Conservation (phyloP, 2,797 vertebrate species). For the Saxicola maurus region DNA sequence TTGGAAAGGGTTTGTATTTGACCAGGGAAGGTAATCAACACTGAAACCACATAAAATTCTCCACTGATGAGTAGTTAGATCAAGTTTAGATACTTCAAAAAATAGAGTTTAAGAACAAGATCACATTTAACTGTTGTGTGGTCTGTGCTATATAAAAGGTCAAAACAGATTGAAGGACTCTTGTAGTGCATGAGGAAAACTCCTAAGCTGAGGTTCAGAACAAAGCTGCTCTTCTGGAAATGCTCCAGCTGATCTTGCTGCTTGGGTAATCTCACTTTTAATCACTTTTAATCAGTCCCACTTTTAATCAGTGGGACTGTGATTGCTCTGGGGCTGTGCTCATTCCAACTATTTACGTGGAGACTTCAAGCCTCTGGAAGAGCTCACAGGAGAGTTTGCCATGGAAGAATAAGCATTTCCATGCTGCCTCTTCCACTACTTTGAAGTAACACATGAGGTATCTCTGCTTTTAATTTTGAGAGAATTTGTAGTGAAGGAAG, state of each 20-base stretch:
- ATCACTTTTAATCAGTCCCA: too few species aligned
- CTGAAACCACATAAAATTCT: background rate
- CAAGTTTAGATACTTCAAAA: background rate
- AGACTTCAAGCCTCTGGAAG: background rate
- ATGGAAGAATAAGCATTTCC: too few species aligned
- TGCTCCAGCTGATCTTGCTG: background rate
- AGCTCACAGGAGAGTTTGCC: background rate
- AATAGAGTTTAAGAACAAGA: background rate
- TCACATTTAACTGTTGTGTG: background rate
- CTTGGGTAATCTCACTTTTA: background rate
- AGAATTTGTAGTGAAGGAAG: background rate
- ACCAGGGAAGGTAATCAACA: background rate
- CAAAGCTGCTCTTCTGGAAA: background rate
- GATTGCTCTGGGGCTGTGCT: background rate
- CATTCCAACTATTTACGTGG: background rate
- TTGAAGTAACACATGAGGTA: background rate
- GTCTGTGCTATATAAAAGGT: background rate
- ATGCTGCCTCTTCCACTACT: background rate
- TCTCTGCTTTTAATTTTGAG: background rate
- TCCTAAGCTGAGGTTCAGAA: background rate
- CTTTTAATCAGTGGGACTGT: background rate
- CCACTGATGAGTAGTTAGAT: background rate
- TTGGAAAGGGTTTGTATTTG: background rate
- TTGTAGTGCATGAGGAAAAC: background rate
- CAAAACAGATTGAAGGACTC: background rate